These are phyloP conservation scores for Athripsodes cinereus DNA, from an alignment of 2,888 invertebrate genomes.

Conservation along the genomic window DNA sequence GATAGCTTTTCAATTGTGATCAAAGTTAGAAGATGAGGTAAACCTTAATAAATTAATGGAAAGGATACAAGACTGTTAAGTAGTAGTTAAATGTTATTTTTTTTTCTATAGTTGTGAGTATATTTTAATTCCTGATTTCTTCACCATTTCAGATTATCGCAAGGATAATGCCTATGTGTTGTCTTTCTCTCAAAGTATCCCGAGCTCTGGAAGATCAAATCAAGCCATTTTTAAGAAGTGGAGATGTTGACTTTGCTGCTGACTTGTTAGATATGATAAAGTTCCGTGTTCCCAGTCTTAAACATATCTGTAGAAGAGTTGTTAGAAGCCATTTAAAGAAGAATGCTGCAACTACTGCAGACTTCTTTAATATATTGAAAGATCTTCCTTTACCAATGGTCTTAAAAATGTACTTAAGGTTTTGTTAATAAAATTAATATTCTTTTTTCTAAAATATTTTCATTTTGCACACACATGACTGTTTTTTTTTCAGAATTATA, in stretches of 20 bases:
- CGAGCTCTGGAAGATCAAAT: slow-evolving; percentile 17
- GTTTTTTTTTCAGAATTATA: too few relatives aligned
- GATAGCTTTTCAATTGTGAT: too few relatives aligned
- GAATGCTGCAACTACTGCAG: slow-evolving; percentile 13
- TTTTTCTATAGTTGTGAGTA: too few relatives aligned
- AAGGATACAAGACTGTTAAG: too few relatives aligned
- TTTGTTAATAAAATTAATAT: slow-evolving; percentile 8
- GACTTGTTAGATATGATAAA: slow-evolving; percentile 16
- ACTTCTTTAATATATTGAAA: slow-evolving; percentile 19
- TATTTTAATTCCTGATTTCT: not conserved
- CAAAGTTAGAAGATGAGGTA: too few relatives aligned
- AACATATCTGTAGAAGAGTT: slow-evolving; percentile 21
- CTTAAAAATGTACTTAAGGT: slow-evolving; percentile 23
- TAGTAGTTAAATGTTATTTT: too few relatives aligned
- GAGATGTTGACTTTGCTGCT: not conserved
- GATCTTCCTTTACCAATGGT: slow-evolving; percentile 19
- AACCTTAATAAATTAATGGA: too few relatives aligned
- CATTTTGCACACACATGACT: too few relatives aligned
- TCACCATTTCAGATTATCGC: slow-evolving; percentile 20
- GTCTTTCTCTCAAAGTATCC: slow-evolving; percentile 11
- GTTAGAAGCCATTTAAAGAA: slow-evolving; percentile 16
- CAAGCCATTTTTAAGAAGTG: slow-evolving; percentile 7
- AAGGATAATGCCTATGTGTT: slow-evolving; percentile 24
- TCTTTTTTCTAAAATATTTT: not conserved
- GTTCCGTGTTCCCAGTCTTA: slow-evolving; percentile 16